These are phyloP conservation scores for Heliothis virescens DNA, from an alignment of 1,140 invertebrate species.

Conservation along the genomic window DNA sequence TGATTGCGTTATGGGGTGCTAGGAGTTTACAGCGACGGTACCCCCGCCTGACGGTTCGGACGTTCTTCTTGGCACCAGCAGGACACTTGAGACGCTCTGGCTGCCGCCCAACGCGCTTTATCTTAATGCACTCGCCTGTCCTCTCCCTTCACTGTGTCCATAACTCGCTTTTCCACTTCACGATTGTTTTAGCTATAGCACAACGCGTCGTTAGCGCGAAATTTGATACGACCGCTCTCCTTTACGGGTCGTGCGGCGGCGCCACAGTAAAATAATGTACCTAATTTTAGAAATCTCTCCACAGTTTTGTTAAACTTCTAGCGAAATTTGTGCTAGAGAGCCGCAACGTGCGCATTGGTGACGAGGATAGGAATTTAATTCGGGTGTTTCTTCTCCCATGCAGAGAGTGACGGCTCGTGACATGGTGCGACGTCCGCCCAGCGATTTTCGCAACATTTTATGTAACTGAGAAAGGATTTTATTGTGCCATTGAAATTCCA, in stretches of 20 bases:
- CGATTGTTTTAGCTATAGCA: conserved; percentile 66
- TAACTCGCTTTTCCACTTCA: conserved; percentile 75
- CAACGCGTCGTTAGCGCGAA: conserved; percentile 46
- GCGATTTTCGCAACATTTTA: conserved; percentile 66
- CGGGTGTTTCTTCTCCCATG: conserved; percentile 64
- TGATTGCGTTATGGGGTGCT: conserved; percentile 12
- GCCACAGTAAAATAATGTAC: conserved; percentile 57
- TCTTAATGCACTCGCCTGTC: conserved; percentile 80
- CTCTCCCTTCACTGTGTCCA: conserved; percentile 67
- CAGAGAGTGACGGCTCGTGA: conserved; percentile 70
- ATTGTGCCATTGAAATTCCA: conserved; percentile 53
- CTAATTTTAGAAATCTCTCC: conserved; percentile 61
- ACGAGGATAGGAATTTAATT: conserved; percentile 77
- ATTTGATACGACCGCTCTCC: conserved; percentile 51
- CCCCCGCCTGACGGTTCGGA: conserved; percentile 35
- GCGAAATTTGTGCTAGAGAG: conserved; percentile 60
- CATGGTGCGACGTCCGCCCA: conserved; percentile 60
- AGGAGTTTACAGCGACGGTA: conserved; percentile 1
- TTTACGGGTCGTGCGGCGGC: conserved; percentile 39
- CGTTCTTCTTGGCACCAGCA: conserved; percentile 65
- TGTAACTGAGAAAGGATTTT: conserved; percentile 58
- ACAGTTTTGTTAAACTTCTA: conserved; percentile 60
- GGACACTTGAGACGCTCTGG: conserved; percentile 80
- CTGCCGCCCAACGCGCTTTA: conserved; percentile 77
- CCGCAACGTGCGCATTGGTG: conserved; percentile 54